Conservation (phyloP, 2,113 vertebrate species). For the Ibidorhyncha struthersii region DNA sequence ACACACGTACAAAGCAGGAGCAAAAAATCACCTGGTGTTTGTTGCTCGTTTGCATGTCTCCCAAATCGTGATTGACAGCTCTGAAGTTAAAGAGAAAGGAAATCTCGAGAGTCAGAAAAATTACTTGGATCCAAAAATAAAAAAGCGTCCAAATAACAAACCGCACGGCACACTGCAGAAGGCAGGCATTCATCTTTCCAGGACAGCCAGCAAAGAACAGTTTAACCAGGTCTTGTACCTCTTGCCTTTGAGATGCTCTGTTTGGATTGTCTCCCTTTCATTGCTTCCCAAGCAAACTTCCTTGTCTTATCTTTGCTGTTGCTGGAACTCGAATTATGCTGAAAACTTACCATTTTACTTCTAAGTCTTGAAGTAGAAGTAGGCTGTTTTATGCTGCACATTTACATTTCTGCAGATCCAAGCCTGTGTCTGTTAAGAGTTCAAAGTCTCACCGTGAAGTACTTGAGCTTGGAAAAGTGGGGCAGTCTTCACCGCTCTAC, state of each 20-base stretch:
- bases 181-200: background rate
- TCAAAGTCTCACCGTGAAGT: background rate
- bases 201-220: background rate
- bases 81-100: background rate
- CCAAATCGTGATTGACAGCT: background rate
- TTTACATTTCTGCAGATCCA: slow-evolving; percentile 18
- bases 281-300: background rate
- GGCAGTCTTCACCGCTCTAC: background rate
- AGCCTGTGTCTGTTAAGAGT: background rate
- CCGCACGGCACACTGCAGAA: background rate
- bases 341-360: background rate
- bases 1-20: background rate
- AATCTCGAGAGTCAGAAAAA: background rate
- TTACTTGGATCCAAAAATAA: background rate
- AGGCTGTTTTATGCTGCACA: background rate
- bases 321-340: background rate
- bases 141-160: background rate
- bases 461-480: slow-evolving; percentile 13
- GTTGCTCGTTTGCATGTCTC: background rate
- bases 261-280: background rate
- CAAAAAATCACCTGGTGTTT: background rate
- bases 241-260: background rate
- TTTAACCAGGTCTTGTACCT: background rate
- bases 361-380: background rate
- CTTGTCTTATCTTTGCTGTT: background rate